Conservation (phyloP, 2,113 vertebrate species). For the Halcyon malimbica region DNA sequence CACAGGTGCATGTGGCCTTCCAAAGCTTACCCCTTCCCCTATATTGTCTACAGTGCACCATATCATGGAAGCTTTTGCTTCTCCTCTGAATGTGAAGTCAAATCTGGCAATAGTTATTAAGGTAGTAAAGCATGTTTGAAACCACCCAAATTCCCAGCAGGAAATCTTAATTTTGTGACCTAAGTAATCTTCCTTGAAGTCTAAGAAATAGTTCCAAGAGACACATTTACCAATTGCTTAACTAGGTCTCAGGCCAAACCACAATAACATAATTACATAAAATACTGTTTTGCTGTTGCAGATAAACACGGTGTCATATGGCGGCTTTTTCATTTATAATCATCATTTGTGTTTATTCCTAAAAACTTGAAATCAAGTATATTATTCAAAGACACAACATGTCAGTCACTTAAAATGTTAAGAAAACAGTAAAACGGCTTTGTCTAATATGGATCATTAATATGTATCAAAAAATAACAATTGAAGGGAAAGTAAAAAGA, state of each 20-base stretch:
- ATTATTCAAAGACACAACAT: neutral
- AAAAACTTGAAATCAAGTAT: neutral
- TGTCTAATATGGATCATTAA: neutral
- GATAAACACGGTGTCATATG: neutral
- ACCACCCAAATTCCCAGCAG: constrained; percentile 8
- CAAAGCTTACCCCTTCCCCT: neutral
- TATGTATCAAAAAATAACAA: neutral
- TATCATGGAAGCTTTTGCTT: neutral
- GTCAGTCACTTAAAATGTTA: neutral
- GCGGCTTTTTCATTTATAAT: neutral
- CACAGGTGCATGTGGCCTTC: neutral
- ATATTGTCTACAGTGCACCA: neutral
- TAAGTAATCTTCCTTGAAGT: neutral
- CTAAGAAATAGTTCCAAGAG: constrained; percentile 48
- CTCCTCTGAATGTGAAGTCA: neutral
- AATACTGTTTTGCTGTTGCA: neutral
- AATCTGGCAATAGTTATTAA: neutral
- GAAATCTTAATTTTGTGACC: constrained; percentile 49
- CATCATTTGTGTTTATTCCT: neutral
- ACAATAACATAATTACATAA: neutral
- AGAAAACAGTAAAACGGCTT: neutral
- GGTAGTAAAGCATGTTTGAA: neutral
- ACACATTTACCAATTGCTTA: constrained; percentile 29
- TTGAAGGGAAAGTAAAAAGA: neutral
- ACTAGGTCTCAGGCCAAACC: constrained; percentile 24